These are phyloP conservation scores for Dufourea novaeangliae DNA, from an alignment of 1,140 invertebrate genomes.

Conservation along the genomic window DNA sequence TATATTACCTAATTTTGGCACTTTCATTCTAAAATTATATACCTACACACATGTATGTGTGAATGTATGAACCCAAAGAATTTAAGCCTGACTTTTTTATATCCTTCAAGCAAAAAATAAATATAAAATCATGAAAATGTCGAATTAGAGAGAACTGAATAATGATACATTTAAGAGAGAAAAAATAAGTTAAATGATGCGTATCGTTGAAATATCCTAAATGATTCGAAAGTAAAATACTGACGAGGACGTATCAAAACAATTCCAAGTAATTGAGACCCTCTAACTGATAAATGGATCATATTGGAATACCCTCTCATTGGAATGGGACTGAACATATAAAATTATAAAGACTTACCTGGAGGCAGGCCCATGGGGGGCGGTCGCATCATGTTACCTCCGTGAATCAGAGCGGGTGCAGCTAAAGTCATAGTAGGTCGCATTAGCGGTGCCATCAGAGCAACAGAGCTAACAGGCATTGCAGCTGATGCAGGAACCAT, in stretches of 20 bases:
- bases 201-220: neutral
- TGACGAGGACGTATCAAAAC: conserved; percentile 19
- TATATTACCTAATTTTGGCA: neutral
- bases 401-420: conserved; percentile 86
- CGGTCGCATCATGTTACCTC: conserved; percentile 89
- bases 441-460: conserved; percentile 84
- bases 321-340: conserved; percentile 30
- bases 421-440: conserved; percentile 85
- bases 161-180: neutral
- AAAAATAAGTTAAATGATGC: neutral
- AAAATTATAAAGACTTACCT: conserved; percentile 83
- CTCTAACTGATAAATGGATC: conserved; percentile 23
- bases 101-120: neutral
- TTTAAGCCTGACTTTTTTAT: neutral
- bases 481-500: conserved; percentile 78
- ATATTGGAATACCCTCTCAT: conserved; percentile 26
- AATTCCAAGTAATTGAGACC: conserved; percentile 16
- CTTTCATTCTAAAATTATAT: conserved; percentile 9
- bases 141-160: neutral
- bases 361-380: conserved; percentile 87
- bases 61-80: neutral
- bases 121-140: neutral
- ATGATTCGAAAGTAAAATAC: conserved; percentile 28
- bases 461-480: conserved; percentile 82
- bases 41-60: neutral